These are phyloP conservation scores for Anas bernieri DNA, from an alignment of 2,797 vertebrate genomes.

Conservation along the genomic window DNA sequence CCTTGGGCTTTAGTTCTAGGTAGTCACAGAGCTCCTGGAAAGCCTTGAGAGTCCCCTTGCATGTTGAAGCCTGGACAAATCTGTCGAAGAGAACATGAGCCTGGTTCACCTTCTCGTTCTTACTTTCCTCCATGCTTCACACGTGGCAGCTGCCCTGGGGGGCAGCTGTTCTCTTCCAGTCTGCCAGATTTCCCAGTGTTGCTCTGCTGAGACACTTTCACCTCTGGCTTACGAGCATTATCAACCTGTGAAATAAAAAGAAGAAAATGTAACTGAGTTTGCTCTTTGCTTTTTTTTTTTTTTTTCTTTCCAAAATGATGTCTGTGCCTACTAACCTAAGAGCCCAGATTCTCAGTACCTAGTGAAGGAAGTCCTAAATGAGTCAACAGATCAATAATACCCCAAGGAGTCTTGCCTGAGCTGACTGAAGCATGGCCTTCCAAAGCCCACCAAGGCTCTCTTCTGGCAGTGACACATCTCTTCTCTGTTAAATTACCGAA, in stretches of 20 bases:
- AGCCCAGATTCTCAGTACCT: not conserved
- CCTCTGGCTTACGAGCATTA: slow-evolving; percentile 56
- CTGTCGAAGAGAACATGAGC: slow-evolving; percentile 93
- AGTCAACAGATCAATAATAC: not conserved
- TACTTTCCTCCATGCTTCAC: slow-evolving; percentile 80
- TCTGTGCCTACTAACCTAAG: not conserved
- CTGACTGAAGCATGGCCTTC: not conserved
- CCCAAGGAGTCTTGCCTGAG: not conserved
- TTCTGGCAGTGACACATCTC: not conserved
- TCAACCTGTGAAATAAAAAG: slow-evolving; percentile 67
- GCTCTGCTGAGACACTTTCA: slow-evolving; percentile 52
- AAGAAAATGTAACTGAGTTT: not conserved
- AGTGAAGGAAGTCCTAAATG: not conserved
- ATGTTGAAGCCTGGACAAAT: slow-evolving; percentile 94
- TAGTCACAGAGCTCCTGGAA: slow-evolving; percentile 97
- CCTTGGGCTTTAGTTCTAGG: slow-evolving; percentile 91
- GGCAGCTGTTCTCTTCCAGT: slow-evolving; percentile 64
- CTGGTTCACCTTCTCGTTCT: slow-evolving; percentile 82
- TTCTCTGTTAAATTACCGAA: not conserved
- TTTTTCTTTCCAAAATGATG: not conserved
- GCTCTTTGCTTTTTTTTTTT: not conserved
- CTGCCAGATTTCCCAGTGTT: slow-evolving; percentile 38
- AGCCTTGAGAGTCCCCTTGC: slow-evolving; percentile 93
- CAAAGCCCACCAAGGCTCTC: not conserved
- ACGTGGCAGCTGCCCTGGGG: slow-evolving; percentile 14